Percentiles rank a stretch among this genome's conserved stretches.
These are phyloP conservation scores for Rhagium mordax DNA, from an alignment of 2,888 invertebrate species.

Conservation along the genomic window DNA sequence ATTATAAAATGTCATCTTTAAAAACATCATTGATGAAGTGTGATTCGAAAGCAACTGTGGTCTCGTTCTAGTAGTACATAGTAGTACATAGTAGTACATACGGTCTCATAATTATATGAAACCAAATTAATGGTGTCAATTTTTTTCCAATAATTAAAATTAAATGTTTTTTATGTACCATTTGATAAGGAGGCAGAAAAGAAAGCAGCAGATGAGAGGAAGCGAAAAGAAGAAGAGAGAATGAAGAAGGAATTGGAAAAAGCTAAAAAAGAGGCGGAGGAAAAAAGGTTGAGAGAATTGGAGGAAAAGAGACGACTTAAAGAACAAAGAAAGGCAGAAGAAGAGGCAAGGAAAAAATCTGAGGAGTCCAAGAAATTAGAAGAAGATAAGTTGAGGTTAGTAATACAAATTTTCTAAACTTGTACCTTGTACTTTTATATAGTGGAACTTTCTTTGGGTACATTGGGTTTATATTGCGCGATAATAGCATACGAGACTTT, in stretches of 20 bases:
- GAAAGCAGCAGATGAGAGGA: conserved; percentile 72
- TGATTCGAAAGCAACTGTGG: too few species aligned
- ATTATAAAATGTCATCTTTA: too few species aligned
- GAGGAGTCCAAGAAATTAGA: conserved; percentile 67
- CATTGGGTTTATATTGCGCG: too few species aligned
- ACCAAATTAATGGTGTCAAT: too few species aligned
- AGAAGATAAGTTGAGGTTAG: conserved; percentile 57
- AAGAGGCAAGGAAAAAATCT: conserved; percentile 69
- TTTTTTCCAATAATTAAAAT: conserved; percentile 21
- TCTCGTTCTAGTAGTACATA: too few species aligned
- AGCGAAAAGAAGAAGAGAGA: conserved; percentile 72
- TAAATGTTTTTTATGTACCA: conserved; percentile 16
- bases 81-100: too few species aligned
- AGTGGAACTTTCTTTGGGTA: too few species aligned
- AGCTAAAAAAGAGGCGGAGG: conserved; percentile 70
- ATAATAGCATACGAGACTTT: too few species aligned
- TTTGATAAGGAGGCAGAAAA: conserved; percentile 73
- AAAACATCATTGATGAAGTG: too few species aligned
- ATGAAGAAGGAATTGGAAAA: conserved; percentile 72
- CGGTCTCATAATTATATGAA: too few species aligned
- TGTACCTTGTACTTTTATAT: not conserved
- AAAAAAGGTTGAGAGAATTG: conserved; percentile 71
- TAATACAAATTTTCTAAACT: too few species aligned
- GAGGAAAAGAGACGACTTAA: conserved; percentile 72
- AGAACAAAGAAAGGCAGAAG: conserved; percentile 68